Evolutionary conservation across 2,797 vertebrate genomes (phyloP), one percentile per base, ranked within the genome.

Genomic region (Psittacula echo): DNA sequence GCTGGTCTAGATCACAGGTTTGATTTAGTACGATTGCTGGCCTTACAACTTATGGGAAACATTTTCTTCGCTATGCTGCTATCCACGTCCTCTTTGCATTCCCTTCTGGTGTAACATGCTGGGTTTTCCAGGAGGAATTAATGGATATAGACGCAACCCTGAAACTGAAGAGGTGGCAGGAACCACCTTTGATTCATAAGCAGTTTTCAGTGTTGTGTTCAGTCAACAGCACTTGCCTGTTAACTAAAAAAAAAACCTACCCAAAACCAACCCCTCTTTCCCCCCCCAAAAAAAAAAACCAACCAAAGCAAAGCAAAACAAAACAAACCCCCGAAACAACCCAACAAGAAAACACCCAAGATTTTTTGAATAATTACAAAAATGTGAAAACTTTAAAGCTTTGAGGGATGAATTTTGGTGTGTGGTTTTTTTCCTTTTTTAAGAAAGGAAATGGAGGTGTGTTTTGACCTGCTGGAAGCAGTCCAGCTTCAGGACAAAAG

Each of bases 101-200:
- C 73, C 44, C 85, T 78, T 84, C 32, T 84, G n/a, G 8, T 65
- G 68, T 60, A 78, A 10, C 0, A 0, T n/a, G 27, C 66, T 18
- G 32, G n/a, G 21, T 37, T 89, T 96, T 53, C 76, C 71, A 76
- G 70, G 53, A 93, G 66, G 56, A 85, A 56, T 70, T 91, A 93
- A 48, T 53, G 37, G 48, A 17, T 62, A 44, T 23, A 73, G 76
- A 62, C 64, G 79, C 91, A 88, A 50, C 82, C 47, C 80, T 0
- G 29, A 95, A 94, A 93, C 80, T 77, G 70, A 79, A 93, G 84
- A 37, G 88, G 80, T 82, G 80, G 47, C 0, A 0, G 83, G 70
- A 95, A 77, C 84, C 47, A 92, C 77, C 74, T 84, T 77, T 56
- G 53, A 89, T 89, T 89, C 11, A 9, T 62, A 42, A 71, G 30